Evolutionary conservation across 2,113 vertebrate genomes (phyloP).

Genomic region (Oxyura jamaicensis): DNA sequence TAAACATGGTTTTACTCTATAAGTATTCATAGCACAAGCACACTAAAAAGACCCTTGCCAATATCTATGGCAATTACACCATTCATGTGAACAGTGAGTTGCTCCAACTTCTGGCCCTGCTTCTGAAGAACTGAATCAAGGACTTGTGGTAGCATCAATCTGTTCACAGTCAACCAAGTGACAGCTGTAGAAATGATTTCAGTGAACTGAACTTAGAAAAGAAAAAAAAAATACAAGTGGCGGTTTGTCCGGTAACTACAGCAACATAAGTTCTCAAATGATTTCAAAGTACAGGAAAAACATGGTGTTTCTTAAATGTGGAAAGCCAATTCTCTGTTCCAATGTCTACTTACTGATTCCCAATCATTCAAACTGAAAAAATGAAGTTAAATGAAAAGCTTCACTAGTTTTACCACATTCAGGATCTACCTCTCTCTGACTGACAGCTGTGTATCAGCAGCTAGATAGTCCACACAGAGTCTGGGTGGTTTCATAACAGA

Average conservation of each 20-base stretch:
- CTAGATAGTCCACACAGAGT: background rate
- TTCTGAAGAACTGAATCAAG: background rate
- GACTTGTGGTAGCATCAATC: too few species aligned
- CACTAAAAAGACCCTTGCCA: background rate
- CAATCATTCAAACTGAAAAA: background rate
- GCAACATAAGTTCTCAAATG: background rate
- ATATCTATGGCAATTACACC: background rate
- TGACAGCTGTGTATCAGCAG: background rate
- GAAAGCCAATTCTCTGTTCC: background rate
- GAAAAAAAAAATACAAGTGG: background rate
- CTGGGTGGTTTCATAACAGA: background rate
- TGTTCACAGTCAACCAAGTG: background rate
- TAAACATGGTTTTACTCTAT: background rate
- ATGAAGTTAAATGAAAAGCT: background rate
- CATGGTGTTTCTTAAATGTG: background rate
- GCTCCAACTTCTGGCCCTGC: background rate
- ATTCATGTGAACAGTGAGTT: background rate
- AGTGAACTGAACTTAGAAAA: background rate
- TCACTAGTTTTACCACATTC: background rate
- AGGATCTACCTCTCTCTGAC: background rate
- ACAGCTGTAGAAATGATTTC: background rate
- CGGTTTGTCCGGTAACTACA: background rate
- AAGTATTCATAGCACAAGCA: background rate
- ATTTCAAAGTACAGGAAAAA: background rate
- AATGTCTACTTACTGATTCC: background rate